A percentile compares a stretch with the other conserved stretches of the same genome.
Evolutionary conservation across 1,140 invertebrate genomes (phyloP).

Genomic region (Myzus persicae): DNA sequence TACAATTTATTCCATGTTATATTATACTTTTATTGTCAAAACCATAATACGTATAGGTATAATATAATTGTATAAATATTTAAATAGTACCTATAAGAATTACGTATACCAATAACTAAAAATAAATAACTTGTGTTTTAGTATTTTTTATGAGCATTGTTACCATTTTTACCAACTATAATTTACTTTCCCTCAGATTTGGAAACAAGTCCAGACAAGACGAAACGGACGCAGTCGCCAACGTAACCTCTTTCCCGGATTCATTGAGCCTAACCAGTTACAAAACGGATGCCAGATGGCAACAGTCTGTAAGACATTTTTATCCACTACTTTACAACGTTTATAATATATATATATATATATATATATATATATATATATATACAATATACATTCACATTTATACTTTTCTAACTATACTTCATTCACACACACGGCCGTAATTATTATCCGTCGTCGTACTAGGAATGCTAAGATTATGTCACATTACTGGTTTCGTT

Average conservation of each 20-base stretch:
- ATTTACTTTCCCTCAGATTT: conserved; percentile 17
- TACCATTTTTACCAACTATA: background rate
- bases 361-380: background rate
- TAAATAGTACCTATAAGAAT: no score
- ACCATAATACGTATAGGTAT: no score
- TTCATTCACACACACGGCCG: background rate
- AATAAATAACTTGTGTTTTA: background rate
- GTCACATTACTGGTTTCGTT: conserved; percentile 9
- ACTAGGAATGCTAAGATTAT: background rate
- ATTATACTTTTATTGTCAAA: no score
- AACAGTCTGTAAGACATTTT: conserved; percentile 53
- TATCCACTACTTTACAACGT: background rate
- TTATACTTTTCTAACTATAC: background rate
- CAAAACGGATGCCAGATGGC: conserved; percentile 58
- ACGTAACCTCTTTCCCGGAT: conserved; percentile 53
- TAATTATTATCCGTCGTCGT: background rate
- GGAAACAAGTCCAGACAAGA: conserved; percentile 52
- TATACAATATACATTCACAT: background rate
- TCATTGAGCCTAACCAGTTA: conserved; percentile 57
- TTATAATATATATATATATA: background rate
- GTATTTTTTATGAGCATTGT: background rate
- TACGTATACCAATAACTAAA: background rate
- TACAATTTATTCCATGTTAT: no score
- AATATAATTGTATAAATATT: no score
- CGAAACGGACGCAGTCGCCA: conserved; percentile 1